Evolutionary conservation across 1,140 invertebrate genomes (phyloP), one percentile per base, ranked within the genome.

Genomic region (Oedothorax gibbosus): DNA sequence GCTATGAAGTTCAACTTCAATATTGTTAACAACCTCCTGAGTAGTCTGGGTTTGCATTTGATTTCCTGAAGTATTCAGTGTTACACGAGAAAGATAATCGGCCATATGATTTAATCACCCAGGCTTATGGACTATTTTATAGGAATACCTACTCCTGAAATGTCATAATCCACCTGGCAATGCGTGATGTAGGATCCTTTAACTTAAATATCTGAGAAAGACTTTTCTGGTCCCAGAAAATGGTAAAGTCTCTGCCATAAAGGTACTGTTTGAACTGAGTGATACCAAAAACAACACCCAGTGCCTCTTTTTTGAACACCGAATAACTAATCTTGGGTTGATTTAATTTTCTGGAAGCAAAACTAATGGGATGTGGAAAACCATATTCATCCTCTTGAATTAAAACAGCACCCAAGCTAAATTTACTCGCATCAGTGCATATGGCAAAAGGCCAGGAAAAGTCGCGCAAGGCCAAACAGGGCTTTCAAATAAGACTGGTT

Each of bases 181-280:
- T 62, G 49, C 20, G 21, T 6, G 20, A 64, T 49, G n/a, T 51
- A 0, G 15, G 14, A 18, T 77, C 60, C 60, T 50, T 62, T 14
- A 51, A 0, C 1, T 5, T 77, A 15, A 20, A 21, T 7, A 62
- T 20, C 14, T 51, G 18, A 1, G 6, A 50, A 2, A 64, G 18
- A 64, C 62, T 51, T 50, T 12, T 11, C 50, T 77, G 57, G 49
- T 77, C 75, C 11, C 35, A 77, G 21, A 51, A 77, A 1, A 65
- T 7, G 49, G 14, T 65, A 20, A 77, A 77, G 4, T 77, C 50
- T 51, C 35, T 0, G 15, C 57, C 7, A 8, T n/a, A 49, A 0
- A 65, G 50, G 21, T 64, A 77, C 8, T 77, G 54, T 77, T 65
- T 64, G 49, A 77, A 77, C 7, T 12, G 9, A 10, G 0, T 54